phyloP scores from a whole-genome alignment of 2,113 vertebrate genomes.

The Zosterops hypoxanthus region DNA sequence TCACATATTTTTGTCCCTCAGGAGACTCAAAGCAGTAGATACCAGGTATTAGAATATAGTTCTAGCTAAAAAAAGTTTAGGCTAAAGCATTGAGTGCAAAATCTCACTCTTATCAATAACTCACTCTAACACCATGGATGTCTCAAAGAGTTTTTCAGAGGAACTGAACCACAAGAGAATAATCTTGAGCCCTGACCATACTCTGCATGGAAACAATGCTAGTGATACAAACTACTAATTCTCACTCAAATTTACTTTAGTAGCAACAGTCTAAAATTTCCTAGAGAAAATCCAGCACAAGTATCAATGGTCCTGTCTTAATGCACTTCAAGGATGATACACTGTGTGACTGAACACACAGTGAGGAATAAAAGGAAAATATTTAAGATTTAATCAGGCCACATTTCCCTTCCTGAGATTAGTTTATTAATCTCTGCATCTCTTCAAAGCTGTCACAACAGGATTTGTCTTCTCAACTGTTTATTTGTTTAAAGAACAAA shows the following conservation, averaged over 20 bases:
- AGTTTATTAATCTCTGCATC: not conserved
- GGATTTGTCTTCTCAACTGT: not conserved
- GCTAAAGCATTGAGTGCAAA: not conserved
- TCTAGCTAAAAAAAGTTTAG: not conserved
- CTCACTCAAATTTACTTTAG: not conserved
- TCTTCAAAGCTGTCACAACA: not conserved
- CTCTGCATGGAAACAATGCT: not conserved
- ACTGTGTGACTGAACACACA: not conserved
- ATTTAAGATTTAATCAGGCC: not conserved
- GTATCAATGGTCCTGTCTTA: not conserved
- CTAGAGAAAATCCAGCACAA: not conserved
- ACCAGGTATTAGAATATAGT: not conserved
- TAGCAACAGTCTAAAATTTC: not conserved
- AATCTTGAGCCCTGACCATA: not conserved
- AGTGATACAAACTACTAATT: not conserved
- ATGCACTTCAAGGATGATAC: not conserved
- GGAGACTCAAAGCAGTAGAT: not conserved
- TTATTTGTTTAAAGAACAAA: not conserved
- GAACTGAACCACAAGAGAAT: not conserved
- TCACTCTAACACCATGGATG: accelerated
- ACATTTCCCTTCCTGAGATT: not conserved
- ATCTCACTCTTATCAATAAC: not conserved
- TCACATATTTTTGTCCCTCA: not conserved
- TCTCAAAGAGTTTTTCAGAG: not conserved
- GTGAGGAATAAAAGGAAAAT: not conserved